phyloP scores from a whole-genome alignment of 2,113 vertebrate genomes.

The Pollachius pollachius region DNA sequence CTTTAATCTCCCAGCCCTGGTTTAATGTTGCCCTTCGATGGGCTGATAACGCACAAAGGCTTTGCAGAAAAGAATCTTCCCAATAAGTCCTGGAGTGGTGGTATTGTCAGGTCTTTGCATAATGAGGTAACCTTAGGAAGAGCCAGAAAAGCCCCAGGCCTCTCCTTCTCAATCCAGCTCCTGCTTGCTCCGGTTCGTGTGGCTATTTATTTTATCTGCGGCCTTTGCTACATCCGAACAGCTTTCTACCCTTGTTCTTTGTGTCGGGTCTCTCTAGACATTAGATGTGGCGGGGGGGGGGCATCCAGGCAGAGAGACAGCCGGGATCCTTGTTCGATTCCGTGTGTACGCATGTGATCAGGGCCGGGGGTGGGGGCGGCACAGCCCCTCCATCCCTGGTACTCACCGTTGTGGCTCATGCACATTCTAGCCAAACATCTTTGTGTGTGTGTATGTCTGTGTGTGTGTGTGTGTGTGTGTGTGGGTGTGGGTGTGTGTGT shows the following conservation, averaged over 20 bases:
- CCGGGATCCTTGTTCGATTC: constrained; percentile 14
- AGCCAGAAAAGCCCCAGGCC: not conserved
- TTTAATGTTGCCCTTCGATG: not conserved
- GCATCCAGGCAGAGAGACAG: constrained; percentile 26
- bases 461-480: constrained; percentile 9
- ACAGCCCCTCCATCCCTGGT: not conserved
- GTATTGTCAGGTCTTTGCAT: constrained; percentile 11
- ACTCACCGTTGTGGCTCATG: too few relatives aligned
- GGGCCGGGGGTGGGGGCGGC: constrained; percentile 35
- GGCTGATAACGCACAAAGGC: not conserved
- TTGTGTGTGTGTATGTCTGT: too few relatives aligned
- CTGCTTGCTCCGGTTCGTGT: not conserved
- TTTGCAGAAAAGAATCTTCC: not conserved
- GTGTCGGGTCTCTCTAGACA: constrained; percentile 35
- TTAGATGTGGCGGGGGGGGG: constrained; percentile 33
- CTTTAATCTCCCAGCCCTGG: not conserved
- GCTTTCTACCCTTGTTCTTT: constrained; percentile 20
- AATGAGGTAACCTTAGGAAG: not conserved
- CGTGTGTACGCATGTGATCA: constrained; percentile 36
- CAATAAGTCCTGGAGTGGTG: not conserved
- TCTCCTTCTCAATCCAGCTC: not conserved
- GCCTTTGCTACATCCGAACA: constrained; percentile 18
- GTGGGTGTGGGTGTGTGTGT: constrained; percentile 7
- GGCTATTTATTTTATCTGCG: constrained; percentile 1
- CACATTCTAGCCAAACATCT: too few relatives aligned